These are phyloP conservation scores for Dendronephthya gigantea DNA, from an alignment of 64 coral and sea anemone species.

Conservation along the genomic window DNA sequence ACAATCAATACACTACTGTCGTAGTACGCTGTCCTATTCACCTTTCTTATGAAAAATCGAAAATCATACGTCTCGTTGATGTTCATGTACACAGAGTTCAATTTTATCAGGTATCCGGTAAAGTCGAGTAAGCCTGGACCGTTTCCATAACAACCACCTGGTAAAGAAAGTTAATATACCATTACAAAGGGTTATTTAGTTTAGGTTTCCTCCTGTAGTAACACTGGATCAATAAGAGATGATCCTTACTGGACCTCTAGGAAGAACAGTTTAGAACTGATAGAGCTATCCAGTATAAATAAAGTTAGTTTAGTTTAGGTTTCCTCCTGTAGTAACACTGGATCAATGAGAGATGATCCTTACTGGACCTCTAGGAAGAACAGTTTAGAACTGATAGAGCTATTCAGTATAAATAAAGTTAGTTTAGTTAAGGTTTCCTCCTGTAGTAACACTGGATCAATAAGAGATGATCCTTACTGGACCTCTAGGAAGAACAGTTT, in stretches of 20 bases:
- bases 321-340: not conserved
- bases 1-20: slow-evolving; percentile 1
- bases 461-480: too few relatives aligned
- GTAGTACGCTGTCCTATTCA: slow-evolving; percentile 12
- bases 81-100: slow-evolving; percentile 25
- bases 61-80: slow-evolving; percentile 23
- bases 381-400: too few relatives aligned
- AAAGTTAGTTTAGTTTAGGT: too few relatives aligned
- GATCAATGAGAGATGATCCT: not conserved
- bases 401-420: not conserved
- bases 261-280: too few relatives aligned
- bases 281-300: too few relatives aligned
- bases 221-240: too few relatives aligned
- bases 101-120: not conserved
- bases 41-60: slow-evolving; percentile 15
- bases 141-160: slow-evolving; percentile 43
- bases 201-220: too few relatives aligned
- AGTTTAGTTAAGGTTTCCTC: too few relatives aligned
- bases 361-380: too few relatives aligned
- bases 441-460: too few relatives aligned
- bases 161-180: not conserved
- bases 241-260: too few relatives aligned
- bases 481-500: too few relatives aligned
- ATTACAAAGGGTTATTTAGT: not conserved
- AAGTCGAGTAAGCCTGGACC: slow-evolving; percentile 27